Evolutionary conservation across 2,888 invertebrate species (phyloP), one percentile per base, ranked within the genome.

Genomic region (Xiphydria camelus): DNA sequence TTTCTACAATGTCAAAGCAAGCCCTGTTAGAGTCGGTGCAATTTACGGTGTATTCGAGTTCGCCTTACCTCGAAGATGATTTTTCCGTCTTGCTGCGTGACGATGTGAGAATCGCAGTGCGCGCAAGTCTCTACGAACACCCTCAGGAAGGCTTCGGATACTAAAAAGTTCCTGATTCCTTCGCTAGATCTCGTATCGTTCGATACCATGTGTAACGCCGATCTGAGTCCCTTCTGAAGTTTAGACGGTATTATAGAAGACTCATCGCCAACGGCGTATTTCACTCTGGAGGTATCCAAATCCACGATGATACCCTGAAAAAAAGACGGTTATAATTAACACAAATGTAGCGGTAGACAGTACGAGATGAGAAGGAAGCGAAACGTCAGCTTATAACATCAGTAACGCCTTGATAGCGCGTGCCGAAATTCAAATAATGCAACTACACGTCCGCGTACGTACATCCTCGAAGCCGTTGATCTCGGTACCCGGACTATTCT

Each of bases 61-160:
- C 15, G 12, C 7, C 45, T 55, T 64, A 79, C 79, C 68, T 77
- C 71, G 62, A 80, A 79, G 7, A 71, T 62, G 45, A 67, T 67
- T 36, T 64, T 63, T 9, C 76, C 77, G 59, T 78, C 76, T 42
- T 75, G 73, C 44, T 76, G 74, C 0, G 55, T 51, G 5, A 53
- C 59, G 12, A 60, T 33, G 35, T 60, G 53, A 23, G 46, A 44
- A 31, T 52, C 55, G 43, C 44, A 50, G 38, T 60, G 59, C 15
- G 55, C 53, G 25, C 58, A 59, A 32, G 59, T 57, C 59, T 89
- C 87, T 1, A 91, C 85, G 67, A 91, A 92, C 62, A 89, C 84
- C 45, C 89, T 77, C 18, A 89, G 73, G 62, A 92, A 90, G 0
- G 89, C 87, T 67, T 92, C 91, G 1, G 87, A 85, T 10, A 91